Conservation (phyloP, 2,113 vertebrate species). For the Hyla sarda region DNA sequence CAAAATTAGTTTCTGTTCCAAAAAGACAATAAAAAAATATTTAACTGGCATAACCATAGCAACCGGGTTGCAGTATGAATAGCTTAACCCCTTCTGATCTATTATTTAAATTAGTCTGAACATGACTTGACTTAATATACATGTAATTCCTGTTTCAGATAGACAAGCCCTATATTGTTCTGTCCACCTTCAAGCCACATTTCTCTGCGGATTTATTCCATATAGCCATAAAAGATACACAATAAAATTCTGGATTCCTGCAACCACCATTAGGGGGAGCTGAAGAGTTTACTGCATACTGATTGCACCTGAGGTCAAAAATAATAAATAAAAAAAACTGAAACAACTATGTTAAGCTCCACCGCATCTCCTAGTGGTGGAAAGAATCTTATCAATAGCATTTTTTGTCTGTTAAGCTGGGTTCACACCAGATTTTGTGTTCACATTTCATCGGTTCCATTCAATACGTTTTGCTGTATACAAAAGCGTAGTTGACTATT, state of each 20-base stretch:
- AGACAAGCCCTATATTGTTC: neutral
- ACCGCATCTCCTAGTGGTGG: neutral
- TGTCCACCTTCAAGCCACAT: neutral
- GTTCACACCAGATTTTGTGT: no score
- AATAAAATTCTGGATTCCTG: neutral
- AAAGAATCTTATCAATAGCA: no score
- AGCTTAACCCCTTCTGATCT: neutral
- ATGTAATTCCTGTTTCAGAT: neutral
- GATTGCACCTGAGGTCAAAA: neutral
- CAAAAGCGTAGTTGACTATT: no score
- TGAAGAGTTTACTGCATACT: neutral
- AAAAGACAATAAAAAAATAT: slow-evolving; percentile 60
- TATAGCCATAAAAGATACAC: neutral
- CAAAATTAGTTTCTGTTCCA: slow-evolving; percentile 93
- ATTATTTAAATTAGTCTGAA: neutral
- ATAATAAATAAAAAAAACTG: neutral
- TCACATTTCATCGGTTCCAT: no score
- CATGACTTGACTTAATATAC: neutral
- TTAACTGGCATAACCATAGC: slow-evolving; percentile 44
- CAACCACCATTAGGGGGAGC: neutral
- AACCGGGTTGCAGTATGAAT: neutral
- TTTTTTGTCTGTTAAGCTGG: no score
- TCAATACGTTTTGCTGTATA: no score
- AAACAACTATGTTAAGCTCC: neutral
- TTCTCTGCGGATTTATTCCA: neutral